Percentiles rank a stretch among this genome's conserved stretches.
These are phyloP conservation scores for Myotis daubentonii DNA, from an alignment of 2,797 vertebrate species.

Conservation along the genomic window DNA sequence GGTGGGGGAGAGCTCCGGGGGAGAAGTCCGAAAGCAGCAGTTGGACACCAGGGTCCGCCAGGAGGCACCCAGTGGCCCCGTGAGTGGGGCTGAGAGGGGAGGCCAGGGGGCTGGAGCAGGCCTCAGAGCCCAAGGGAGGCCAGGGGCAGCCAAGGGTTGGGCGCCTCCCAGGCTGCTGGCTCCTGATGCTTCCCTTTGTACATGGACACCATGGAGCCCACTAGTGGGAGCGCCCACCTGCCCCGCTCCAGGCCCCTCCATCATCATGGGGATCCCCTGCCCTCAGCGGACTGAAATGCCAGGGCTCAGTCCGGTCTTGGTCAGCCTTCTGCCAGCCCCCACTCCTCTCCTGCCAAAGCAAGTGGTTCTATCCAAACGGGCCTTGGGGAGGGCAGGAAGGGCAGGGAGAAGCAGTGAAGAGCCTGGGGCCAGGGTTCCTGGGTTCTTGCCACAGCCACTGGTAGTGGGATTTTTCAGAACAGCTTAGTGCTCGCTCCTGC, in stretches of 20 bases:
- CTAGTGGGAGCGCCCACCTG: background rate
- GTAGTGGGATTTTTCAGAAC: background rate
- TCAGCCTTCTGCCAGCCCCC: background rate
- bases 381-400: background rate
- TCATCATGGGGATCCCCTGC: background rate
- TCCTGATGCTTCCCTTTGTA: background rate
- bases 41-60: conserved; percentile 93
- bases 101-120: background rate
- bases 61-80: conserved; percentile 80
- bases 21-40: conserved; percentile 88
- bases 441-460: background rate
- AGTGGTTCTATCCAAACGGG: background rate
- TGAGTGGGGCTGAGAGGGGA: conserved; percentile 71
- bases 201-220: background rate
- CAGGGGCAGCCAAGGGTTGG: background rate
- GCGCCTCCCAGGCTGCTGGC: background rate
- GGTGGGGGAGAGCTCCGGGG: conserved; percentile 89
- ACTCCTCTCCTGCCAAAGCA: background rate
- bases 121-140: background rate
- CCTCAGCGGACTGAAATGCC: background rate
- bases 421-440: background rate
- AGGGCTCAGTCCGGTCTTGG: background rate
- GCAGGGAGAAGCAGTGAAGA: background rate
- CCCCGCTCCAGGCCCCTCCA: background rate
- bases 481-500: conserved; percentile 26